Base-by-base conservation (phyloP, 2,888 invertebrate species). In the Lacanobia oleracea region DNA sequence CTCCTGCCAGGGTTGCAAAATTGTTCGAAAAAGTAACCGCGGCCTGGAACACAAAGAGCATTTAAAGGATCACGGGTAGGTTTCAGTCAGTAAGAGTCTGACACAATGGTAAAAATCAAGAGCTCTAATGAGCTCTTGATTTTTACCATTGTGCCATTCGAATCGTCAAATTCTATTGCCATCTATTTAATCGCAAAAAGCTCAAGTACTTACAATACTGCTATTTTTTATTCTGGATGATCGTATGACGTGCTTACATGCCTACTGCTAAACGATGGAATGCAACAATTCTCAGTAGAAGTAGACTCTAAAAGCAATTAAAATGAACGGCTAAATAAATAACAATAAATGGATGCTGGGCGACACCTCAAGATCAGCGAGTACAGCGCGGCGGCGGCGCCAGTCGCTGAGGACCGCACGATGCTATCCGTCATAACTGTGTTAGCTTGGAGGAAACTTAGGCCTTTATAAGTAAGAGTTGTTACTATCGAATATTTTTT, bases 281-380 rank as follows among this genome's bases (percentile, higher is more conserved):
- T 84, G 82, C 67, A 72, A 72, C 68, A 66, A 75, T 83, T 65
- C 43, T 75, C 57, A 33, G 33, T 51, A 79, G 23, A 73, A 72
- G 33, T 60, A 27, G 21, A 27, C 57, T 64, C 69, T 74, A 50
- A 56, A 62, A 27, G 79, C 75, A 85, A 85, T 86, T 86, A 82
- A 77, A 75, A 64, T 37, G 40, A 75, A 75, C 51, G 67, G 72
- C 57, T 50, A 72, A 59, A 82, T 79, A 81, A 86, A 86, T 78
- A 81, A 81, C 74, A 45, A 72, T 56, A 78, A 72, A 86, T 86
- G 77, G 79, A 79, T 77, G 63, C 67, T 12, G 21, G 57, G 57
- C 23, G 85, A 85, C 85, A 86, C 77, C 74, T 85, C 85, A 85
- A 85, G 85, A 85, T 75, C 85, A 84, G 66, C 85, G 61, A 64